These are phyloP conservation scores for Columba guinea DNA, from an alignment of 2,797 vertebrate species.

Conservation along the genomic window DNA sequence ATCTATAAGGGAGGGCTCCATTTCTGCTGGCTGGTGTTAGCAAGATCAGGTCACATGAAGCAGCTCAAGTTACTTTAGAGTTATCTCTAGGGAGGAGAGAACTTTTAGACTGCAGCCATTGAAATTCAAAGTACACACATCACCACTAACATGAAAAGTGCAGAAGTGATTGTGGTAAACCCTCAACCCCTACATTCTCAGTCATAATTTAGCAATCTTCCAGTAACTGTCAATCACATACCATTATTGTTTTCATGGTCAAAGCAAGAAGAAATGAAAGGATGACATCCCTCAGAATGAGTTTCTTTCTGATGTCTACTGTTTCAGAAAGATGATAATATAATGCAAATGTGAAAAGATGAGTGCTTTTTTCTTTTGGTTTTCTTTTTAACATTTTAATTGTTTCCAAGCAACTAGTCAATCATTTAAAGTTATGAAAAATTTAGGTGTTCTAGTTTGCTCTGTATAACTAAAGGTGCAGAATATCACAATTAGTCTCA, in stretches of 20 bases:
- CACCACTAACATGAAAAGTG: not conserved
- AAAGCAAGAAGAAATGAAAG: not conserved
- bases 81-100: not conserved
- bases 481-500: not conserved
- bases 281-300: not conserved
- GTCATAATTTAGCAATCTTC: not conserved
- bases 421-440: not conserved
- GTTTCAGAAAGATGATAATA: not conserved
- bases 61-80: not conserved
- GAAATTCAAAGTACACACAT: not conserved
- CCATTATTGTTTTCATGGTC: not conserved
- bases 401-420: not conserved
- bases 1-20: not conserved
- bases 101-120: not conserved
- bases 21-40: not conserved
- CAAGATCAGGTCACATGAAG: not conserved
- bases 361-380: fast-evolving
- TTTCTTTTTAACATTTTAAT: not conserved
- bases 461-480: not conserved
- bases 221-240: not conserved
- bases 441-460: not conserved
- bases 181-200: not conserved
- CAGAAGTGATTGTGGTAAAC: not conserved
- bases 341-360: not conserved
- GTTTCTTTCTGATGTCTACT: not conserved